A percentile compares a stretch with the other conserved stretches of the same genome.
Evolutionary conservation across 2,888 invertebrate genomes (phyloP).

Genomic region (Hydriomena furcata): DNA sequence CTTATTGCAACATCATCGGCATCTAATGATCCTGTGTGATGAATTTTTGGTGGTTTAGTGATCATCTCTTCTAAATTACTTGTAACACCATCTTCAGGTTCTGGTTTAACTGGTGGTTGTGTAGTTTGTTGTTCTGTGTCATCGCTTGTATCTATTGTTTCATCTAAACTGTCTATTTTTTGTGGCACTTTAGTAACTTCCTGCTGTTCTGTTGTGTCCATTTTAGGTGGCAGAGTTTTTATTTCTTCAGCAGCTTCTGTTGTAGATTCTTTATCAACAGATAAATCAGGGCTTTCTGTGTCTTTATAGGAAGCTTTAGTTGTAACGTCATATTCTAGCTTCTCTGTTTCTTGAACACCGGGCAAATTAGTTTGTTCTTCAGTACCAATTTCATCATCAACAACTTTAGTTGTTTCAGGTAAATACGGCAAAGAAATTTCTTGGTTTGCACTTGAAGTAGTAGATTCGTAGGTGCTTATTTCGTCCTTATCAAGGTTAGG

Average conservation of each 20-base stretch:
- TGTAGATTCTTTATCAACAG: neutral
- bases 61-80: slow-evolving; percentile 7
- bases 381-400: slow-evolving; percentile 22
- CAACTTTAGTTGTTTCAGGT: slow-evolving; percentile 7
- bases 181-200: slow-evolving; percentile 7
- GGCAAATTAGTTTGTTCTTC: slow-evolving; percentile 7
- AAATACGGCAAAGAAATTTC: neutral
- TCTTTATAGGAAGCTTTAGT: slow-evolving; percentile 6
- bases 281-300: slow-evolving; percentile 9
- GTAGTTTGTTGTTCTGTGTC: slow-evolving; percentile 8
- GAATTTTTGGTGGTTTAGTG: slow-evolving; percentile 15
- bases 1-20: neutral
- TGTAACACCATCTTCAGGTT: slow-evolving; percentile 10
- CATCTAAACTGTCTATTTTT: slow-evolving; percentile 16
- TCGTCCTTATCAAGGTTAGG: slow-evolving; percentile 3
- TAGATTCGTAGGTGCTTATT: slow-evolving; percentile 7
- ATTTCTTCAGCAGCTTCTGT: neutral
- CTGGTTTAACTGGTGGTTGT: slow-evolving; percentile 12
- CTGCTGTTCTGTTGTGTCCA: neutral
- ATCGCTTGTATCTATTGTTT: slow-evolving; percentile 1
- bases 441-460: slow-evolving; percentile 5
- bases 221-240: slow-evolving; percentile 8
- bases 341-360: slow-evolving; percentile 6
- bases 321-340: slow-evolving; percentile 7
- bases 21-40: slow-evolving; percentile 6